Conservation (phyloP, 1,140 invertebrate genomes). For the Habropoda laboriosa region DNA sequence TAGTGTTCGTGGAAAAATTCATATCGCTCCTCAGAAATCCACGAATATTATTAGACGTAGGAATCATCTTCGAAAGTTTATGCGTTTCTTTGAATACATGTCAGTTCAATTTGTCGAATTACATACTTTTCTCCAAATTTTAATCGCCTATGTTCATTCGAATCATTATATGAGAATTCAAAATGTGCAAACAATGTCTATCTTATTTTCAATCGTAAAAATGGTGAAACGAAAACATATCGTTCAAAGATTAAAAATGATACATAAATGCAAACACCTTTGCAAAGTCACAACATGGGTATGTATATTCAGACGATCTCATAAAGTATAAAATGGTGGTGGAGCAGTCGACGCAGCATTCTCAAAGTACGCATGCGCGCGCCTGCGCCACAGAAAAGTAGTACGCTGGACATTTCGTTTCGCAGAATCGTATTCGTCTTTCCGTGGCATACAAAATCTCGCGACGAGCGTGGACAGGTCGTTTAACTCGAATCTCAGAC, state of each 20-base stretch:
- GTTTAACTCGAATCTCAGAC: not conserved
- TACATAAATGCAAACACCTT: conserved; percentile 6
- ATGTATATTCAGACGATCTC: conserved; percentile 7
- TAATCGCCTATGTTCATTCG: not conserved
- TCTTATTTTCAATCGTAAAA: not conserved
- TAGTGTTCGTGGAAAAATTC: not conserved
- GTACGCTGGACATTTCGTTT: conserved; percentile 36
- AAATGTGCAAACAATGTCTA: no score
- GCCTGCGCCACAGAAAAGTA: conserved; percentile 53
- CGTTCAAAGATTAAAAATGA: not conserved
- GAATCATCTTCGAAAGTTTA: not conserved
- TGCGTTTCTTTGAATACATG: not conserved
- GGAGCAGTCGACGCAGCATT: conserved; percentile 32
- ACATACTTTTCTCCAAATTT: not conserved
- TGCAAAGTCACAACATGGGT: conserved; percentile 19
- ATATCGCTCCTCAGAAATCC: not conserved
- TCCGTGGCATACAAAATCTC: not conserved
- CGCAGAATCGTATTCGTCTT: conserved; percentile 1
- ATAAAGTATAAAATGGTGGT: conserved; percentile 38
- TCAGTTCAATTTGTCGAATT: conserved; percentile 7
- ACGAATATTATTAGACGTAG: not conserved
- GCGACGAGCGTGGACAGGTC: not conserved
- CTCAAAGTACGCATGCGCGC: conserved; percentile 29
- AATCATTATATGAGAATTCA: no score
- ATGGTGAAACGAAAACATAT: not conserved